Base-by-base conservation (phyloP, 2,888 invertebrate genomes). In the Matsumyia berberina region DNA sequence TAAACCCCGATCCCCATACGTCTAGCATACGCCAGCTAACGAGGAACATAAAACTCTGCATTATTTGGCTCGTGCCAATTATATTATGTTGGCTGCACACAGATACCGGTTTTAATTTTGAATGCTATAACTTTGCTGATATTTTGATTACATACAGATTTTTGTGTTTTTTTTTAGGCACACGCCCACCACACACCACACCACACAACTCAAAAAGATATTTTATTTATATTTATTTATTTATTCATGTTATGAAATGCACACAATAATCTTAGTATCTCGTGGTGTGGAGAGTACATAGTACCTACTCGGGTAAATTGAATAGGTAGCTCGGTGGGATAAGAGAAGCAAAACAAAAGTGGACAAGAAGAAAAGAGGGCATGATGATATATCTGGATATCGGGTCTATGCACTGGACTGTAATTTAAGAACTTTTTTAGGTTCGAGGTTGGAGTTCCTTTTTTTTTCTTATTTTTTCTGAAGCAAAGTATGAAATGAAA, bases 11-110 rank as follows among this genome's bases (percentile, higher is more conserved):
- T 39, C 60, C 46, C n/a, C 49, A 49, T 12, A 62, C 57, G 29
- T 53, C 31, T 19, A n/a, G 46, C 33, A 15, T 64, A 64, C 29
- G 19, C 58, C 12, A 70, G 46, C 85, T 85, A 80, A 80, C 85
- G 74, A 80, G 80, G 51, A 66, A 19, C 80, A 74, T 70, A 80
- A 70, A 60, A 80, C 74, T 70, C 66, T 69, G 69, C 80, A 85
- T 80, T 74, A 79, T 78, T 85, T 85, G 85, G 85, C 85, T 80
- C 85, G 85, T 85, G 85, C 80, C 85, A 85, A 85, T 80, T 85
- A 80, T 85, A 49, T 77, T 62, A 64, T 58, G 55, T 57, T 31
- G 31, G 29, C 12, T 60, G 70, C 55, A 39, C 64, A 37, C 31
- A 67, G 53, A 78, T 79, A 79, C 78, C 64, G 72, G 72, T 79